Base-by-base conservation (phyloP, 2,888 invertebrate species). In the Hydrotaea cyrtoneurina region DNA sequence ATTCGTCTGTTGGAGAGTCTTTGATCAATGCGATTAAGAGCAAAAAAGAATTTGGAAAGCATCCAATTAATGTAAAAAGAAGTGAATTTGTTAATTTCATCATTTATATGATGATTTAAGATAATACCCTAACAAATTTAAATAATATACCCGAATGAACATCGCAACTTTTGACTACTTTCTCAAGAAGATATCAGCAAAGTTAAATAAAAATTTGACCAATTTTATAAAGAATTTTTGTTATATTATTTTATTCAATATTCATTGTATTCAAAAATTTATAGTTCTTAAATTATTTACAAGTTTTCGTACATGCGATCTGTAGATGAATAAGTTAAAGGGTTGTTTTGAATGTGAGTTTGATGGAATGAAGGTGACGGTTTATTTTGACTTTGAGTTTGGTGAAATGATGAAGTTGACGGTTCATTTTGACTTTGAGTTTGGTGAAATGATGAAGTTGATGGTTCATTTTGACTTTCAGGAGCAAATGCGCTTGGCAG, bases 401-500 rank as follows among this genome's bases (percentile, higher is more conserved):
- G 46, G 19, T 53, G n/a, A 15, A 53, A 53, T 53, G 53, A 74
- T 77, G 77, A 77, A 59, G n/a, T n/a, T n/a, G n/a, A n/a, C n/a
- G n/a, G n/a, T 8, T 36, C 36, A 36, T 8, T 36, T 78, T 59
- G 72, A 72, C 39, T 73, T 79, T 73, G 46, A 73, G 73, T 79
- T 59, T 21, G 26, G 71, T 36, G 62, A 57, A 79, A 74, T 77
- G 77, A 77, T 66, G 77, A 77, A 77, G 77, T 77, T 17, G 69
- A 53, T 69, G 69, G 69, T 78, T 55, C 19, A 78, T 78, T 78
- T 78, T 15, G 46, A 55, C 55, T 78, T 78, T 69, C 55, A 66
- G 69, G 78, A 31, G 50, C 78, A 78, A 77, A 78, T 69, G 55
- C 53, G 57, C 69, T 78, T 50, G 69, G 26, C 46, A 66, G 78